phyloP scores from a whole-genome alignment of 2,797 vertebrate genomes.

The Austrolebias charrua region DNA sequence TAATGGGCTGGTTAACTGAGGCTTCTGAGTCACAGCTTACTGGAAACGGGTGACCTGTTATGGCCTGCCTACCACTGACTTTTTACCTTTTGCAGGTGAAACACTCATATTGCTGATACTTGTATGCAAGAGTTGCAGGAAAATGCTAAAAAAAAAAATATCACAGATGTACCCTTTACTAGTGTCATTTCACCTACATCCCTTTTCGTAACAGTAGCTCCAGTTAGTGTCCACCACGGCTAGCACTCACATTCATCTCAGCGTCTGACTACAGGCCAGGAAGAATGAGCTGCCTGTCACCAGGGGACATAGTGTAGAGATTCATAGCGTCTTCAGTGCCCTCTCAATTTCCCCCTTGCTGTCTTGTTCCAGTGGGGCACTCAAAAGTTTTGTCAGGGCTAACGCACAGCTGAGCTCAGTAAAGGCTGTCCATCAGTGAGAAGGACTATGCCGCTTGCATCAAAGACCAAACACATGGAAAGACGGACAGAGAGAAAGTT shows the following conservation, averaged over 20 bases:
- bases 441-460: slow-evolving; percentile 34
- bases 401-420: slow-evolving; percentile 45
- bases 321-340: slow-evolving; percentile 61
- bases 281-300: slow-evolving; percentile 60
- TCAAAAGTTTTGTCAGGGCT: slow-evolving; percentile 61
- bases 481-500: slow-evolving; percentile 34
- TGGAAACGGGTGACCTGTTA: slow-evolving; percentile 36
- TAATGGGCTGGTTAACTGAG: slow-evolving; percentile 37
- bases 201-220: slow-evolving; percentile 18
- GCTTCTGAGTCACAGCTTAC: slow-evolving; percentile 54
- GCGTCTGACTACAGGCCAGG: slow-evolving; percentile 40
- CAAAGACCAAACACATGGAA: slow-evolving; percentile 36
- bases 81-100: slow-evolving; percentile 23
- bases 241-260: slow-evolving; percentile 52
- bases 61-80: slow-evolving; percentile 26
- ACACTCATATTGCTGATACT: slow-evolving; percentile 47
- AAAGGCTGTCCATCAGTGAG: slow-evolving; percentile 14
- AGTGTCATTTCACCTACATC: slow-evolving; percentile 24
- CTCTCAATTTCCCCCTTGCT: slow-evolving; percentile 53
- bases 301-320: slow-evolving; percentile 42
- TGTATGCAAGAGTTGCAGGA: slow-evolving; percentile 42
- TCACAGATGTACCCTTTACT: not conserved
- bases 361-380: slow-evolving; percentile 48
- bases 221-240: slow-evolving; percentile 49
- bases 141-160: too few relatives aligned